phyloP scores from a whole-genome alignment of 2,113 vertebrate genomes.

The Muntiacus muntjak region DNA sequence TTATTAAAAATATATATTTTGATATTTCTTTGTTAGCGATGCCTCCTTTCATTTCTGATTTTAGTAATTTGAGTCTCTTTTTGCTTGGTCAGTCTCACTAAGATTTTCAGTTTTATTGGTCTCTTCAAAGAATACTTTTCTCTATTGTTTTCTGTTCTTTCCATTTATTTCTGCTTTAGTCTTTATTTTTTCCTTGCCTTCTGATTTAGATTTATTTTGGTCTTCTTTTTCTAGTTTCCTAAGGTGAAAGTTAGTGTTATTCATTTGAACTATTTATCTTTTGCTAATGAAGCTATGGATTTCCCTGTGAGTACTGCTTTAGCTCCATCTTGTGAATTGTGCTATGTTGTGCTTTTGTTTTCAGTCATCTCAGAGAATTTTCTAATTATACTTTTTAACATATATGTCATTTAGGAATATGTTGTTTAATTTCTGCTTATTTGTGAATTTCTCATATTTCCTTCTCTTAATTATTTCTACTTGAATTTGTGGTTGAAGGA shows the following conservation, averaged over 20 bases:
- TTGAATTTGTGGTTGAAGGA: constrained; percentile 14
- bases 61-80: not conserved
- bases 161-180: not conserved
- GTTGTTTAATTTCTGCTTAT: not conserved
- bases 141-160: not conserved
- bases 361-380: not conserved
- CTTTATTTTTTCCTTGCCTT: not conserved
- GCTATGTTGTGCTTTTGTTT: not conserved
- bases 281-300: not conserved
- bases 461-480: not conserved
- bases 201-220: constrained; percentile 13
- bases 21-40: not conserved
- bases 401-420: not conserved
- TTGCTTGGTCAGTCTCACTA: not conserved
- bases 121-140: not conserved
- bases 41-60: not conserved
- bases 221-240: constrained; percentile 7
- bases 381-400: not conserved
- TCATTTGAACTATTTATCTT: not conserved
- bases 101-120: not conserved
- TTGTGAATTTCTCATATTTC: constrained; percentile 26
- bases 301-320: not conserved
- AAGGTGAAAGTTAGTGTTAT: not conserved
- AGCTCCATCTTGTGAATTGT: not conserved
- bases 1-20: not conserved